phyloP scores from a whole-genome alignment of 2,113 vertebrate species.

The Bujurquina vittata region DNA sequence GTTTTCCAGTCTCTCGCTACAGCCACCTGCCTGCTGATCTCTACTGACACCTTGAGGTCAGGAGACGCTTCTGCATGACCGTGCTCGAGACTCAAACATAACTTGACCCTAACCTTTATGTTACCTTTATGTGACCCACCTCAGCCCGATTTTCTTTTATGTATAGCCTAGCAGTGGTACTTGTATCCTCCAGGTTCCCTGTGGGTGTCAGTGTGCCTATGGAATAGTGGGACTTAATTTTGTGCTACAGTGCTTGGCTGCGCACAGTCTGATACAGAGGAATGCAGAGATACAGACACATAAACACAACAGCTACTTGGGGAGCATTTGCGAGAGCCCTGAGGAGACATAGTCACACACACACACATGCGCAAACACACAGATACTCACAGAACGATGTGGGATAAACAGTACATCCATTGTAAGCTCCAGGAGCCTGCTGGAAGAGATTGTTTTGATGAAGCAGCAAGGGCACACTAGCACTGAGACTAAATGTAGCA shows the following conservation, averaged over 20 bases:
- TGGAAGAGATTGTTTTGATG: conserved; percentile 73
- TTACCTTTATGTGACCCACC: conserved; percentile 10
- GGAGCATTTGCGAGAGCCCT: conserved; percentile 64
- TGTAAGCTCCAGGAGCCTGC: conserved; percentile 68
- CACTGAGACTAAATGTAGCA: conserved; percentile 73
- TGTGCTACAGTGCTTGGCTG: conserved; percentile 70
- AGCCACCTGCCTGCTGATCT: conserved; percentile 65
- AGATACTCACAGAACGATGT: conserved; percentile 31
- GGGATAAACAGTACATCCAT: conserved; percentile 70
- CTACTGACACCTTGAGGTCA: conserved; percentile 78
- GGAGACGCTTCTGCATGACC: conserved; percentile 52
- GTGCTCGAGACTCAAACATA: not conserved
- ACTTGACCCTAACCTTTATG: conserved; percentile 49
- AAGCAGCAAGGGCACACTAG: conserved; percentile 67
- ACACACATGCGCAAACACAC: conserved; percentile 13
- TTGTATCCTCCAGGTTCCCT: conserved; percentile 19
- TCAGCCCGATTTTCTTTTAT: conserved; percentile 11
- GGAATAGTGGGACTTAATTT: conserved; percentile 69
- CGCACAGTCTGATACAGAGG: conserved; percentile 63
- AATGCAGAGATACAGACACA: conserved; percentile 60
- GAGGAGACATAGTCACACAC: conserved; percentile 53
- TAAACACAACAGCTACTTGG: conserved; percentile 67
- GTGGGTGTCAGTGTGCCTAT: conserved; percentile 41
- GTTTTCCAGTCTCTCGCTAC: not conserved
- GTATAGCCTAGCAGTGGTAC: not conserved